Base-by-base conservation (phyloP, 2,113 vertebrate genomes). In the Anseranas semipalmata region DNA sequence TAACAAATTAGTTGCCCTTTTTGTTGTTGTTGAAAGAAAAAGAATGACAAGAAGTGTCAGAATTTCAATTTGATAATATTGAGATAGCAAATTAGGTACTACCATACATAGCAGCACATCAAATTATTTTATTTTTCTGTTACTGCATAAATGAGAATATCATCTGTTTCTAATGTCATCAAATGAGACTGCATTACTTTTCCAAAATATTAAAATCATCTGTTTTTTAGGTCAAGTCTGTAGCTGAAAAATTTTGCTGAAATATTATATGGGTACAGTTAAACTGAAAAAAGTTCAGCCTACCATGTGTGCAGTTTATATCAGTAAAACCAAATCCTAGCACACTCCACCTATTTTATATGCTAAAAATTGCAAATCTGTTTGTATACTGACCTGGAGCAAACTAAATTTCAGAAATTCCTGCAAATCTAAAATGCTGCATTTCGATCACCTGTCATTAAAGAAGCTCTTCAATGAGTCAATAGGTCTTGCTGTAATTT, bases 141-240 rank as follows among this genome's bases (percentile, higher is more conserved):
- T 85, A 18, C 32, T 89, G 53, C 35, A 48, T 65, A 91, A 91
- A 89, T 96, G 58, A 87, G 77, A 87, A 65, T 85, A 91, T 89
- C 89, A 94, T 39, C 87, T 96, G 87, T 72, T 95, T 95, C 71
- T 87, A 89, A 82, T 79, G 89, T 45, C 2, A 0, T 83, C 68
- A 59, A 55, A 73, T 73, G 16, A 87, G 33, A 9, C 53, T 70
- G 35, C 53, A 53, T 78, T 85, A 79, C 74, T 87, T 93, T 92
- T 87, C 74, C 66, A 87, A 83, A 43, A 66, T 85, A 91, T 60
- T 89, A 85, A 96, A 96, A 82, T 48, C 91, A 96, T 48, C 33
- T 96, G 91, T 7, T 70, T 89, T 92, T 87, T 76, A 81, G 60
- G 12, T 39, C 66, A 68, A 16, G 39, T 72, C 80, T 89, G 39